Evolutionary conservation across 2,888 invertebrate species (phyloP).

Genomic region (Eulithis prunata): DNA sequence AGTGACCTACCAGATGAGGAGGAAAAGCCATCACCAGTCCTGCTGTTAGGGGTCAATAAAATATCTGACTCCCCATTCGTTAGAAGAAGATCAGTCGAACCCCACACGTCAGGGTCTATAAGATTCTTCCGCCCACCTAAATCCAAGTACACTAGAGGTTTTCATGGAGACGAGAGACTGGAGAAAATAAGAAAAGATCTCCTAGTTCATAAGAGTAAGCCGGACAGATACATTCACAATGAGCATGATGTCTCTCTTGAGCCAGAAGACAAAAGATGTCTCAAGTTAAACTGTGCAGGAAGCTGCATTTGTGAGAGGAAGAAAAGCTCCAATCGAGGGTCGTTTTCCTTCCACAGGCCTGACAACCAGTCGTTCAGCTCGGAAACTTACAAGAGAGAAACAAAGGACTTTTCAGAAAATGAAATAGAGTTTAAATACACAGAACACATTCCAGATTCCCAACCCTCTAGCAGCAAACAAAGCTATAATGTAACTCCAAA

Average conservation of each 20-base stretch:
- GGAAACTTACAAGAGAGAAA: slow-evolving; percentile 60
- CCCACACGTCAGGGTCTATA: slow-evolving; percentile 72
- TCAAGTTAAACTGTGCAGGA: slow-evolving; percentile 70
- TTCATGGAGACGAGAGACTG: slow-evolving; percentile 75
- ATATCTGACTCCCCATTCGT: slow-evolving; percentile 77
- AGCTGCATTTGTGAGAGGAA: slow-evolving; percentile 75
- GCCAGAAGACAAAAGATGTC: slow-evolving; percentile 63
- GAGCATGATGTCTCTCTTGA: slow-evolving; percentile 69
- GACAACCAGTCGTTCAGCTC: slow-evolving; percentile 68
- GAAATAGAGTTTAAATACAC: slow-evolving; percentile 80
- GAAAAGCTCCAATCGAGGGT: slow-evolving; percentile 70
- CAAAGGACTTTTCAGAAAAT: slow-evolving; percentile 71
- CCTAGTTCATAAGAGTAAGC: slow-evolving; percentile 71
- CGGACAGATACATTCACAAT: slow-evolving; percentile 75
- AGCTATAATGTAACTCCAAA: slow-evolving; percentile 78
- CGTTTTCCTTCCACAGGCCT: slow-evolving; percentile 75
- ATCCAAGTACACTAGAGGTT: slow-evolving; percentile 76
- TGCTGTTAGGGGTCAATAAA: slow-evolving; percentile 86
- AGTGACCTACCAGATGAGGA: slow-evolving; percentile 86
- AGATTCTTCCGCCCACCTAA: slow-evolving; percentile 76
- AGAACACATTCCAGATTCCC: slow-evolving; percentile 74
- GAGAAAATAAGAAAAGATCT: slow-evolving; percentile 79
- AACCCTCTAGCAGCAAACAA: slow-evolving; percentile 76
- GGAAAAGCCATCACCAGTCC: slow-evolving; percentile 84
- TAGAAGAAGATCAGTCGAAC: slow-evolving; percentile 71